A percentile compares a stretch with the other conserved stretches of the same genome.
Conservation (phyloP, 2,888 invertebrate genomes). For the Tineola bisselliella region DNA sequence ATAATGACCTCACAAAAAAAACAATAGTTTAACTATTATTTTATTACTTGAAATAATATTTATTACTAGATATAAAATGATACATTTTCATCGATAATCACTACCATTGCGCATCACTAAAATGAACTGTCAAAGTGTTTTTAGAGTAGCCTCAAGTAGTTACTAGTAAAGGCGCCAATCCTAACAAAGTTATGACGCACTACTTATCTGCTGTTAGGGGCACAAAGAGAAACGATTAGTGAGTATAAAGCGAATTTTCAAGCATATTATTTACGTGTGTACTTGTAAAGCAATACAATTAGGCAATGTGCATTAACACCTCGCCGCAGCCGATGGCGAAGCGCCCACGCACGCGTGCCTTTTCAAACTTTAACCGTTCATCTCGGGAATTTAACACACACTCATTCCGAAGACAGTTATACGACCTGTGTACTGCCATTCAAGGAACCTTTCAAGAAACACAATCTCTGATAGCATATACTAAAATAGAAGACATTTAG, state of each 20-base stretch:
- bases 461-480: background rate
- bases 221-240: conserved; percentile 42
- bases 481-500: background rate
- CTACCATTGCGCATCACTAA: too few species aligned
- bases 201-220: background rate
- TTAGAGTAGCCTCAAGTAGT: too few species aligned
- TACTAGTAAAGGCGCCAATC: background rate
- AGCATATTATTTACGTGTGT: conserved; percentile 43
- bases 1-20: too few species aligned
- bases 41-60: too few species aligned
- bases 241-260: conserved; percentile 34
- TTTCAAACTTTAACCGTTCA: conserved; percentile 20
- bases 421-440: background rate
- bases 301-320: conserved; percentile 65
- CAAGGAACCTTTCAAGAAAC: background rate
- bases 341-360: conserved; percentile 52
- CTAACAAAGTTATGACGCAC: background rate
- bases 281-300: conserved; percentile 61
- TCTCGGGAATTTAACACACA: conserved; percentile 36
- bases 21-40: too few species aligned
- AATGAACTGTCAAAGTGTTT: too few species aligned
- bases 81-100: too few species aligned
- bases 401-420: conserved; percentile 3
- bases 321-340: conserved; percentile 33
- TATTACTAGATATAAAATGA: too few species aligned